A percentile compares a stretch with the other conserved stretches of the same genome.
Conservation (phyloP, 1,140 invertebrate species). For the Pinna nobilis region DNA sequence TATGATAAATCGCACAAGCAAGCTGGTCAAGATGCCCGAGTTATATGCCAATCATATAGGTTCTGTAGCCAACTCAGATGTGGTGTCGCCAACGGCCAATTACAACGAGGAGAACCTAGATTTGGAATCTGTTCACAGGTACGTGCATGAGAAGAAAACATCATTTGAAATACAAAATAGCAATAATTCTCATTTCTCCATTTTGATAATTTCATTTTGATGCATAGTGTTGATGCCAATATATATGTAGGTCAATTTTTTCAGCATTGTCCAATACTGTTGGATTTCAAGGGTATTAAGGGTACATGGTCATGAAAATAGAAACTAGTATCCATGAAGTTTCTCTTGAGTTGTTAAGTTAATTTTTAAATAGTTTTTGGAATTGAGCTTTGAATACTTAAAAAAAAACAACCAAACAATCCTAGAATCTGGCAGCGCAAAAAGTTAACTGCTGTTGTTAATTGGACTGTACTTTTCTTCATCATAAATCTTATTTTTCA, state of each 20-base stretch:
- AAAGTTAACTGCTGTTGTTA: no score
- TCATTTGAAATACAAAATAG: not conserved
- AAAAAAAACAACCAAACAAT: not conserved
- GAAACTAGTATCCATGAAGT: no score
- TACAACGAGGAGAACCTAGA: slow-evolving; percentile 50
- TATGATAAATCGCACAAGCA: slow-evolving; percentile 60
- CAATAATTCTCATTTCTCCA: not conserved
- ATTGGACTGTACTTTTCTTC: not conserved
- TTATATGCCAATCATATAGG: slow-evolving; percentile 71
- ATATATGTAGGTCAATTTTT: no score
- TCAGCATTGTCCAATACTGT: no score
- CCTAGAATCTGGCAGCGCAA: not conserved
- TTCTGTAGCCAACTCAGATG: slow-evolving; percentile 57
- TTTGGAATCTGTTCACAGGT: slow-evolving; percentile 65
- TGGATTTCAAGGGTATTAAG: no score
- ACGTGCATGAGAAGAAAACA: no score
- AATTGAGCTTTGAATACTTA: no score
- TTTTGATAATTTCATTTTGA: no score
- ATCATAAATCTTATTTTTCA: slow-evolving; percentile 7
- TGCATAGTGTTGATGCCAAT: no score
- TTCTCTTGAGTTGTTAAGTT: no score
- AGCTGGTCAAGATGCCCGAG: slow-evolving; percentile 65
- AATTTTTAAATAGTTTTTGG: no score
- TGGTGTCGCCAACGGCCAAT: slow-evolving; percentile 40
- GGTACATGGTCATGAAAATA: no score